Conservation (phyloP, 2,113 vertebrate genomes). For the Salvelinus sp. region DNA sequence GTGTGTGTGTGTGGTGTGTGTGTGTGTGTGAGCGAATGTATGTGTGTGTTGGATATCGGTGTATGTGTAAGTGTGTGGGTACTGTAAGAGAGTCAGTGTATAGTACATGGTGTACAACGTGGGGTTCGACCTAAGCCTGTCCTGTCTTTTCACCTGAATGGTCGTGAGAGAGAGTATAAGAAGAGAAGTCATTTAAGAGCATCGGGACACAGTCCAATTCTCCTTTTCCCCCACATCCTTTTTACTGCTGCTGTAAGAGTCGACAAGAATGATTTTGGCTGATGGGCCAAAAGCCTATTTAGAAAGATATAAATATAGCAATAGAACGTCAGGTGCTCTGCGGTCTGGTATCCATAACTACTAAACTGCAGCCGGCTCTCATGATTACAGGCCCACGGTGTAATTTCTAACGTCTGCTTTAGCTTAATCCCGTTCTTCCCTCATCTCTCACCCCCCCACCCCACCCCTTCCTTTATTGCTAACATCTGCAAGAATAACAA, state of each 20-base stretch:
- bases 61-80: too few relatives aligned
- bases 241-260: not conserved
- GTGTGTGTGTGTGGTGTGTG: too few relatives aligned
- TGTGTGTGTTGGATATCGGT: too few relatives aligned
- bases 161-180: not conserved
- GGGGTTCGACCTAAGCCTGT: not conserved
- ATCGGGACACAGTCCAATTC: not conserved
- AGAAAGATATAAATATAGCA: slow-evolving; percentile 14
- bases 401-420: slow-evolving; percentile 71
- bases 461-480: slow-evolving; percentile 77
- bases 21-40: too few relatives aligned
- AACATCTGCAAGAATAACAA: slow-evolving; percentile 80
- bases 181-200: not conserved
- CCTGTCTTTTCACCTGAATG: too few relatives aligned
- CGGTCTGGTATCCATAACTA: slow-evolving; percentile 54
- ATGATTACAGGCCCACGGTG: slow-evolving; percentile 68
- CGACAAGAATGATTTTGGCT: not conserved
- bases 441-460: slow-evolving; percentile 73
- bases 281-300: slow-evolving; percentile 13
- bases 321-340: slow-evolving; percentile 62
- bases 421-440: slow-evolving; percentile 71
- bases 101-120: not conserved
- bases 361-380: slow-evolving; percentile 65
- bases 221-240: slow-evolving; percentile 4
- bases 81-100: too few relatives aligned